Base-by-base conservation (phyloP, 2,888 invertebrate species). In the Drosophila percnosoma region DNA sequence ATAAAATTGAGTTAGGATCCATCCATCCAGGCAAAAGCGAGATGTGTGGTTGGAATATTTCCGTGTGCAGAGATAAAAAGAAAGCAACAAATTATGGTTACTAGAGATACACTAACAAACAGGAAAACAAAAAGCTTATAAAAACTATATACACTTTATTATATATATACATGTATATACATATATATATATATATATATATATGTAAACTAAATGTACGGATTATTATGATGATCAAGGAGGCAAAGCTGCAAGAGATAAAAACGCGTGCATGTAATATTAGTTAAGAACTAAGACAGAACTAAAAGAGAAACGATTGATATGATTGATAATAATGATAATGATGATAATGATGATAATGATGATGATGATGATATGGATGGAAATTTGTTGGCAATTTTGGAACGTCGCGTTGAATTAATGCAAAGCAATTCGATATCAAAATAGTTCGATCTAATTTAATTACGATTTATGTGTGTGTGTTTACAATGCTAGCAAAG, bases 51-150 rank as follows among this genome's bases (percentile, higher is more conserved):
- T 52, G 53, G 34, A 42, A 40, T 24, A 31, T 29, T 67, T 34
- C 27, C 36, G 69, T 51, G 80, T 62, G 69, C 75, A 67, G 62
- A 59, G 54, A 11, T 24, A 18, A 27, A n/a, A 54, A 42, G 69
- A 69, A 68, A 73, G 80, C 87, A 82, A 89, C 85, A 90, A 90
- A 82, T 90, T 82, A 90, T 88, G 89, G 87, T 92, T 91, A 91
- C 90, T 91, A 92, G 86, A 87, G 64, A 75, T 80, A 69, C 49
- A 78, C 71, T 83, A 82, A 87, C 73, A 84, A 68, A 85, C 78
- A 89, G 77, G 78, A 75, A 78, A 89, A 82, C 88, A 71, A 87
- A 87, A 82, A 77, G 83, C 86, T 88, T 90, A 87, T 83, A 76
- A 68, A 61, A 80, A 73, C 86, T 89, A 90, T 86, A 87, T 75